Evolutionary conservation across 2,113 vertebrate species (phyloP), one percentile per base, ranked within the genome.

Genomic region (Burhinus oedicnemus): DNA sequence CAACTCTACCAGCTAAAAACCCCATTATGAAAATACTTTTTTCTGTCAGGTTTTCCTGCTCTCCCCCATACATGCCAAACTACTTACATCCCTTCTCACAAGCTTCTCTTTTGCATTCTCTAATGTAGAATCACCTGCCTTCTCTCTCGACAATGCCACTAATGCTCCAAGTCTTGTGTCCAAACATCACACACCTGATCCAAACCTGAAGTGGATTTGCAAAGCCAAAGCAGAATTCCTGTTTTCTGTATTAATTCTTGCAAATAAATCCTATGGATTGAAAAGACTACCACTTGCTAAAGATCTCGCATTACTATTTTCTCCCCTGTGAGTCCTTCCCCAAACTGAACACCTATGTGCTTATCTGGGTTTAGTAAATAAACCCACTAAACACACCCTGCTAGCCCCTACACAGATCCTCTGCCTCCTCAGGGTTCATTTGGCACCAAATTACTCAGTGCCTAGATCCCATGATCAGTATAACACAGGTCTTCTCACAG

Each of bases 401-500:
- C 26, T 74, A 49, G 30, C 15, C 32, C 27, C 26, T 66, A 32
- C 22, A 29, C 27, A 61, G n/a, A n/a, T 61, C 32, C 27, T 57
- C 64, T 89, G 49, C 26, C 17, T 65, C 38, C 57, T 71, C 3
- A 5, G 47, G 1, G 1, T 79, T 71, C 7, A 0, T 70, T 51
- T 68, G 47, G 38, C 38, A 85, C 8, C n/a, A n/a, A 66, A 79
- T 49, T 45, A 12, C 40, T 68, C 26, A 34, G 20, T 66, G 51
- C 22, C 65, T 15, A 4, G 21, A 45, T 54, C 34, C 22, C 61
- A 69, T 2, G 0, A 6, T 16, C 2, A 4, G 15, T 44, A 2
- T 22, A 78, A 70, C 14, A 18, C 12, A 36, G 6, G 2, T 10
- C 47, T 78, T 66, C 61, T 72, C 38, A 68, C 14, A 42, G 70